These are phyloP conservation scores for Diplogasteroides magnus DNA, from an alignment of 1,140 invertebrate genomes.

Conservation along the genomic window DNA sequence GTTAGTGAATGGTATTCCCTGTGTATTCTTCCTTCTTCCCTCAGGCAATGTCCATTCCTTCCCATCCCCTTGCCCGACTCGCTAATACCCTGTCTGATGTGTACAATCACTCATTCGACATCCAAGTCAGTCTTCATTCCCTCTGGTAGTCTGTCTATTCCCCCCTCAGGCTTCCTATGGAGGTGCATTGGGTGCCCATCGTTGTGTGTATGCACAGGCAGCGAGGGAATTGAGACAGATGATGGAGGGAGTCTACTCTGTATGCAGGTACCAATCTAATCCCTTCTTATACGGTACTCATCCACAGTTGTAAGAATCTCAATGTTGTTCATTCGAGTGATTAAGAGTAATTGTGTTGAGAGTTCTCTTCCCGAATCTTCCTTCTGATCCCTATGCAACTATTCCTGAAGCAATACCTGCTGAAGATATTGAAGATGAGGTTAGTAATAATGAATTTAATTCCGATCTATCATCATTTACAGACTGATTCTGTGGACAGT, in stretches of 20 bases:
- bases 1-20: no score
- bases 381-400: neutral
- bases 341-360: no score
- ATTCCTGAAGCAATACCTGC: neutral
- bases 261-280: slow-evolving; percentile 1
- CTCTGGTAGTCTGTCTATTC: no score
- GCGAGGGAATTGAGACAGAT: slow-evolving; percentile 6
- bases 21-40: no score
- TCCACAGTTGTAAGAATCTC: no score
- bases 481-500: no score
- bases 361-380: slow-evolving; percentile 17
- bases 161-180: neutral
- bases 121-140: no score
- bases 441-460: no score
- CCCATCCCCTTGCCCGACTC: neutral
- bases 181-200: neutral
- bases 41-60: neutral
- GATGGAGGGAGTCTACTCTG: neutral
- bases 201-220: neutral
- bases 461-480: no score
- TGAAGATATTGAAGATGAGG: neutral
- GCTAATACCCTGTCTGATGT: neutral
- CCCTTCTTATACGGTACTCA: neutral
- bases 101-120: no score
- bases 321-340: no score